These are phyloP conservation scores for Dallia pectoralis DNA, from an alignment of 2,797 vertebrate genomes.

Conservation along the genomic window DNA sequence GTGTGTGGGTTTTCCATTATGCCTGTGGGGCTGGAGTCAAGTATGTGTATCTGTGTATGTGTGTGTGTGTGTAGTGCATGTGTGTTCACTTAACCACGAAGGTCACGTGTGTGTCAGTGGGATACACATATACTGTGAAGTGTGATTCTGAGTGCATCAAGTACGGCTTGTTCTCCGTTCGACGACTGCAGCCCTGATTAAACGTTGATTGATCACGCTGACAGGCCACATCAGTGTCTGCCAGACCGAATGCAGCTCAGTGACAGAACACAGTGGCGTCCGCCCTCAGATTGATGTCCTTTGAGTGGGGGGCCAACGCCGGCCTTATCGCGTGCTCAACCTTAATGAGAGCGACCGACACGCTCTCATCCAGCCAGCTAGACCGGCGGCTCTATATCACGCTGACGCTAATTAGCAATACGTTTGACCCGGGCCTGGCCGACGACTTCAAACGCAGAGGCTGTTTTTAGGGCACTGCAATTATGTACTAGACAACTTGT, in stretches of 20 bases:
- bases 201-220: conserved; percentile 61
- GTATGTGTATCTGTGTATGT: too few relatives aligned
- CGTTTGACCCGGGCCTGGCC: conserved; percentile 40
- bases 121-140: neutral
- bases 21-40: too few relatives aligned
- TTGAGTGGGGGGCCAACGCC: conserved; percentile 3
- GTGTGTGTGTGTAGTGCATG: neutral
- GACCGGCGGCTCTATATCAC: conserved; percentile 49
- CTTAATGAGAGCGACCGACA: conserved; percentile 40
- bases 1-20: neutral
- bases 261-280: conserved; percentile 15
- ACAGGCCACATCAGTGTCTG: conserved; percentile 54
- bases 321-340: conserved; percentile 42
- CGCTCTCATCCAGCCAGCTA: conserved; percentile 44
- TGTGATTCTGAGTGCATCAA: neutral
- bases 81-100: neutral
- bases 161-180: conserved; percentile 24
- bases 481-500: conserved; percentile 55
- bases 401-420: conserved; percentile 57
- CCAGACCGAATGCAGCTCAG: conserved; percentile 43
- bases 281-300: conserved; percentile 21
- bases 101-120: neutral
- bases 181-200: conserved; percentile 57
- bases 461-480: conserved; percentile 48
- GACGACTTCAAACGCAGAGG: conserved; percentile 32